Conservation (phyloP, 2,113 vertebrate genomes). For the Neogale vison region DNA sequence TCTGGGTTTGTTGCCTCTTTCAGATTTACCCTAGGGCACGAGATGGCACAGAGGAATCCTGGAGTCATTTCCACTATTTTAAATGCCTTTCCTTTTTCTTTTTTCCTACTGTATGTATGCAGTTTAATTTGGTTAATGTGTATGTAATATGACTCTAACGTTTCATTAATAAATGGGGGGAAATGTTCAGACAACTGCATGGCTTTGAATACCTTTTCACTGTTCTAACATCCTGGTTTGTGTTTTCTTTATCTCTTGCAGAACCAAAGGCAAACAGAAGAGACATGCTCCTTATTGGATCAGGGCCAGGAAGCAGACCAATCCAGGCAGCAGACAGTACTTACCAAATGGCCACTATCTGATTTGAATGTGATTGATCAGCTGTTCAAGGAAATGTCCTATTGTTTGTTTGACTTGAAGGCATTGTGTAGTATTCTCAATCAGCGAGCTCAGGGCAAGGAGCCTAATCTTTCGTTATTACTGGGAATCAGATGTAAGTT, state of each 20-base stretch:
- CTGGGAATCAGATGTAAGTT: conserved; percentile 95
- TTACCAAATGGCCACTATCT: conserved; percentile 79
- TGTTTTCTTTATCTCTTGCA: conserved; percentile 59
- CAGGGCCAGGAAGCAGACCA: conserved; percentile 75
- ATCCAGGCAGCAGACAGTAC: conserved; percentile 71
- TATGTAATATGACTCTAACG: neutral
- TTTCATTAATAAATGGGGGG: neutral
- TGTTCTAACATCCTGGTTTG: neutral
- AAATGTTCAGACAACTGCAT: neutral
- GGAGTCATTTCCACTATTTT: neutral
- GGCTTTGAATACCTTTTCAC: neutral
- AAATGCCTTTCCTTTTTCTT: neutral
- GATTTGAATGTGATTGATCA: conserved; percentile 87
- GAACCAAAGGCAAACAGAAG: conserved; percentile 87
- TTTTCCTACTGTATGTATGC: neutral
- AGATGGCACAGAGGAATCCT: neutral
- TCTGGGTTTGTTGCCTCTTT: neutral
- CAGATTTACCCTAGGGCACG: neutral
- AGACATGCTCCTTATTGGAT: conserved; percentile 78
- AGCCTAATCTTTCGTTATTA: conserved; percentile 95
- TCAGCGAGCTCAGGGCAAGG: conserved; percentile 94
- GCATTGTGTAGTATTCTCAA: conserved; percentile 95
- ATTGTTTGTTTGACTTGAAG: conserved; percentile 94
- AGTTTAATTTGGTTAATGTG: neutral
- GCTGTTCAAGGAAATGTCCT: conserved; percentile 95